Evolutionary conservation across 2,113 vertebrate genomes (phyloP).

Genomic region (Lagenorhynchus albirostris): DNA sequence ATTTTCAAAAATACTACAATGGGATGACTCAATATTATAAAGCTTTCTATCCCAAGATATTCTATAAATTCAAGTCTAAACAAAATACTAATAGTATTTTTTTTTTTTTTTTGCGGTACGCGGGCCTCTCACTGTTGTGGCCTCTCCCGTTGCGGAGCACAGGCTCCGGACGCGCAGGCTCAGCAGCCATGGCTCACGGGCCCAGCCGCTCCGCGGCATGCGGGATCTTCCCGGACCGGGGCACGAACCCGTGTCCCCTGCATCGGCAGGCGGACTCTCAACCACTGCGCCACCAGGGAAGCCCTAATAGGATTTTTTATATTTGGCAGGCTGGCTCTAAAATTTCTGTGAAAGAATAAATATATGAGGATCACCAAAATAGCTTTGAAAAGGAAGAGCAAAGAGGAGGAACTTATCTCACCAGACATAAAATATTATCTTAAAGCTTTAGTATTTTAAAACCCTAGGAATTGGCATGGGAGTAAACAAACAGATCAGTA

Average conservation of each 20-base stretch:
- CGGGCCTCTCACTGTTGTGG: too few relatives aligned
- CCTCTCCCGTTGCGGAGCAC: too few relatives aligned
- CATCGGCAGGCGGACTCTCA: too few relatives aligned
- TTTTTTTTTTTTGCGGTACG: neutral
- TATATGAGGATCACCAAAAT: neutral
- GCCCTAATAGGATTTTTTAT: neutral
- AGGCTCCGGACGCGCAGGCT: too few relatives aligned
- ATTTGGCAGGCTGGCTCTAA: neutral
- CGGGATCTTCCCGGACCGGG: too few relatives aligned
- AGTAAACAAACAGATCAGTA: neutral
- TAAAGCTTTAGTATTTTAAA: neutral
- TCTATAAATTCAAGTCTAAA: neutral
- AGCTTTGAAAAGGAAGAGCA: neutral
- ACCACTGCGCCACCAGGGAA: too few relatives aligned
- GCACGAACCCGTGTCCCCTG: too few relatives aligned
- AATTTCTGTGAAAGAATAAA: neutral
- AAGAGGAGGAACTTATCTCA: neutral
- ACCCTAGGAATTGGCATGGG: too few relatives aligned
- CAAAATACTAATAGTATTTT: neutral
- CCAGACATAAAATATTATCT: neutral
- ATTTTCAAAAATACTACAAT: neutral
- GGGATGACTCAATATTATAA: neutral
- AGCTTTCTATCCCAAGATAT: neutral
- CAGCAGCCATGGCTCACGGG: too few relatives aligned
- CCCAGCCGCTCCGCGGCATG: too few relatives aligned